Conservation (phyloP, 2,797 vertebrate species). For the Tarsius wallacei region DNA sequence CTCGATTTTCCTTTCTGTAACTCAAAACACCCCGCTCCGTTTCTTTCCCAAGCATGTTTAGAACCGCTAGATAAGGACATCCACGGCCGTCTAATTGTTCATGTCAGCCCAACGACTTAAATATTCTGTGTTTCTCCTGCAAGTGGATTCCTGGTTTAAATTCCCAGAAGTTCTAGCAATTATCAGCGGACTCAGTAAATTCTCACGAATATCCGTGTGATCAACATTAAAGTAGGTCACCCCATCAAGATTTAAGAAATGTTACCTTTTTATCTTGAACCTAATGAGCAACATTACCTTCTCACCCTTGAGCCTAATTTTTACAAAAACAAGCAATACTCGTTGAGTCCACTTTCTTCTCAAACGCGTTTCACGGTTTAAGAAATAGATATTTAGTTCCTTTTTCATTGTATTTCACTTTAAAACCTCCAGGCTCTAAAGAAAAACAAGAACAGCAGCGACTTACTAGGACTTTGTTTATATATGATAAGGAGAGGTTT, state of each 20-base stretch:
- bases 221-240: not conserved
- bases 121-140: not conserved
- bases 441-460: slow-evolving; percentile 39
- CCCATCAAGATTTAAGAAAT: not conserved
- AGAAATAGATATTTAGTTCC: not conserved
- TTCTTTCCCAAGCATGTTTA: not conserved
- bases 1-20: not conserved
- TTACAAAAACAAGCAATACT: not conserved
- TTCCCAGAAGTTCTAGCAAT: not conserved
- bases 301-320: not conserved
- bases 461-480: slow-evolving; percentile 49
- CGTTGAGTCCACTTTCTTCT: not conserved
- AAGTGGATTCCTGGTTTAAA: not conserved
- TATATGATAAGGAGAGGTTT: slow-evolving; percentile 81
- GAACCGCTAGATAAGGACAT: not conserved
- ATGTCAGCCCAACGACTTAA: not conserved
- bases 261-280: not conserved
- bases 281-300: too few relatives aligned
- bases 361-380: not conserved
- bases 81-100: not conserved
- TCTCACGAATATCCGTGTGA: not conserved
- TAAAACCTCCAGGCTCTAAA: slow-evolving; percentile 5
- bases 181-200: not conserved
- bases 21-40: not conserved
- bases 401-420: slow-evolving; percentile 67